Conservation (phyloP, 2,797 vertebrate genomes). For the Sylvilagus floridanus region DNA sequence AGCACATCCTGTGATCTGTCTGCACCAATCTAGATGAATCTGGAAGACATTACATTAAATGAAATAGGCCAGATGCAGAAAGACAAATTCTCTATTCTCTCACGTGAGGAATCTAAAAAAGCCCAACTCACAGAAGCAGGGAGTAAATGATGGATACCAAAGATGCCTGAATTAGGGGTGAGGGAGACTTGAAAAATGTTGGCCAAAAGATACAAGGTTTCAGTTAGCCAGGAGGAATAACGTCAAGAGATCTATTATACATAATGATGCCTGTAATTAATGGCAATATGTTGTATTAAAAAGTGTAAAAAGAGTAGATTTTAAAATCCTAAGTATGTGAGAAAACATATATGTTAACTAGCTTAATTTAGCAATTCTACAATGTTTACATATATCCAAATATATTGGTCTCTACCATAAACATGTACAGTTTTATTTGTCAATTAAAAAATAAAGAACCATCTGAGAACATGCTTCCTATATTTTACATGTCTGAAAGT, state of each 20-base stretch:
- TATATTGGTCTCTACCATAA: not conserved
- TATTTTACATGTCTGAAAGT: not conserved
- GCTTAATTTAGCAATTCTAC: not conserved
- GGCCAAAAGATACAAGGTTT: not conserved
- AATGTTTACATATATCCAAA: not conserved
- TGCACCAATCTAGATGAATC: not conserved
- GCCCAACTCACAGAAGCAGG: not conserved
- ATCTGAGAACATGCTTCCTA: not conserved
- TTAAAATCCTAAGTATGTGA: not conserved
- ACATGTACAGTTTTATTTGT: not conserved
- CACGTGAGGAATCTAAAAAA: not conserved
- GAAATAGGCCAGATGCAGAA: not conserved
- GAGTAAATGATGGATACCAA: not conserved
- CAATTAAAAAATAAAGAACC: not conserved
- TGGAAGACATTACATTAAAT: not conserved
- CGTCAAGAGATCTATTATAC: not conserved
- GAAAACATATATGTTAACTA: not conserved
- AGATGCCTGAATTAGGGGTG: no score
- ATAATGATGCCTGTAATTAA: not conserved
- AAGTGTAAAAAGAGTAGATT: not conserved
- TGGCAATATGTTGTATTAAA: not conserved
- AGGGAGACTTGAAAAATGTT: not conserved
- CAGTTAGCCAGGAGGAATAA: not conserved
- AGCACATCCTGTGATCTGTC: not conserved
- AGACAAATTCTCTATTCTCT: not conserved